Conservation (phyloP, 2,797 vertebrate genomes). For the Melopsittacus undulatus region DNA sequence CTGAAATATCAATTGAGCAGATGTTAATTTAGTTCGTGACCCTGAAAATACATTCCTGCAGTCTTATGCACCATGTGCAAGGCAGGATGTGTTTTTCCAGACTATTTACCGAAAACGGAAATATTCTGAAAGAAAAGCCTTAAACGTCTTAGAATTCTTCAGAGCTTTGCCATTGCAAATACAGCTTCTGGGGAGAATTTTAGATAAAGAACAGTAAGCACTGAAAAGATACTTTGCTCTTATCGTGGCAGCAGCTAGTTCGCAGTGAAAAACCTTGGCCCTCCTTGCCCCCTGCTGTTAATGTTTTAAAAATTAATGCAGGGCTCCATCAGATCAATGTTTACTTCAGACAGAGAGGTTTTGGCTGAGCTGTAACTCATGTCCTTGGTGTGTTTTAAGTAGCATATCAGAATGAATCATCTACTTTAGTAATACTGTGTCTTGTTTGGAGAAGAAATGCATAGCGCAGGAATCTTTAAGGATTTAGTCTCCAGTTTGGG, state of each 20-base stretch:
- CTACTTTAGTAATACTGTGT: not conserved
- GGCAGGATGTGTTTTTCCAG: not conserved
- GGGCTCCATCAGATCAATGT: not conserved
- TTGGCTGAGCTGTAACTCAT: not conserved
- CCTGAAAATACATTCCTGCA: slow-evolving; percentile 3
- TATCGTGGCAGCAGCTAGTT: not conserved
- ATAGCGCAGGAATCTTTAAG: not conserved
- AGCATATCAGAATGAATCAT: slow-evolving; percentile 19
- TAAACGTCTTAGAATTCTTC: not conserved
- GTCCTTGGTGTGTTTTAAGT: not conserved
- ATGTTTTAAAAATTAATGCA: slow-evolving; percentile 26
- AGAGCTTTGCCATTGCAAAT: not conserved
- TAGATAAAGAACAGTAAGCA: not conserved
- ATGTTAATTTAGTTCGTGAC: not conserved
- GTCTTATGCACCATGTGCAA: not conserved
- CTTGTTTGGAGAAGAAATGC: not conserved
- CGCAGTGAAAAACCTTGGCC: not conserved
- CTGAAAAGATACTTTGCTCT: not conserved
- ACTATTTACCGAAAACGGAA: not conserved
- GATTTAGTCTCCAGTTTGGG: not conserved
- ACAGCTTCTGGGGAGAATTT: not conserved
- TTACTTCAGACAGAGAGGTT: slow-evolving; percentile 8
- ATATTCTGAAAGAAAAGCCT: not conserved
- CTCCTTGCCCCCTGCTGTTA: slow-evolving; percentile 49
- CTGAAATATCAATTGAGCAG: not conserved